These are phyloP conservation scores for Drosophila cardini DNA, from an alignment of 1,140 invertebrate genomes.

Conservation along the genomic window DNA sequence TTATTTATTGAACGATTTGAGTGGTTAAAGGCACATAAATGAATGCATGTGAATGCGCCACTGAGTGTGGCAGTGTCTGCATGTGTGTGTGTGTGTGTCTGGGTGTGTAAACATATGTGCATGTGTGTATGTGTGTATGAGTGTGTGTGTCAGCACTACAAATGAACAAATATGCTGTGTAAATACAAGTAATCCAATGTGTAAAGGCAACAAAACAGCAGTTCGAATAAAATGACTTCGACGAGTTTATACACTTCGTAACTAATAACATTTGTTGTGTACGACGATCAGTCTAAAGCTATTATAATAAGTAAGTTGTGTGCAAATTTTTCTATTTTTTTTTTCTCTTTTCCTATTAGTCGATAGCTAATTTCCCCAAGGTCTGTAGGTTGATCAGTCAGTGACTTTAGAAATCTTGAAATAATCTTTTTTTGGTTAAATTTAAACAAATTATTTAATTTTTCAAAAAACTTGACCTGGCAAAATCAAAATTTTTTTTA, in stretches of 20 bases:
- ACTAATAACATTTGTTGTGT: too few relatives aligned
- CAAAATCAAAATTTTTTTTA: too few relatives aligned
- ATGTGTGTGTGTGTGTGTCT: background rate
- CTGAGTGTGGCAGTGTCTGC: background rate
- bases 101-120: background rate
- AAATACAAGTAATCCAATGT: conserved; percentile 31
- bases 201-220: conserved; percentile 3
- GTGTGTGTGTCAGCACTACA: conserved; percentile 16
- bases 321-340: too few relatives aligned
- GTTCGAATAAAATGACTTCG: background rate
- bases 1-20: conserved; percentile 68
- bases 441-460: too few relatives aligned
- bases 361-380: too few relatives aligned
- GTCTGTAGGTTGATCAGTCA: too few relatives aligned
- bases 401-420: too few relatives aligned
- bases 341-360: too few relatives aligned
- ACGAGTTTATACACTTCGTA: background rate
- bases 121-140: conserved; percentile 1
- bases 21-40: conserved; percentile 55
- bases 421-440: too few relatives aligned
- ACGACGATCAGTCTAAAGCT: too few relatives aligned
- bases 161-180: conserved; percentile 34
- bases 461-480: too few relatives aligned
- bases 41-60: conserved; percentile 38
- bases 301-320: too few relatives aligned